Percentiles rank a stretch among this genome's conserved stretches.
phyloP scores from a whole-genome alignment of 1,140 invertebrate species.

The Pemphigus obesinymphae region DNA sequence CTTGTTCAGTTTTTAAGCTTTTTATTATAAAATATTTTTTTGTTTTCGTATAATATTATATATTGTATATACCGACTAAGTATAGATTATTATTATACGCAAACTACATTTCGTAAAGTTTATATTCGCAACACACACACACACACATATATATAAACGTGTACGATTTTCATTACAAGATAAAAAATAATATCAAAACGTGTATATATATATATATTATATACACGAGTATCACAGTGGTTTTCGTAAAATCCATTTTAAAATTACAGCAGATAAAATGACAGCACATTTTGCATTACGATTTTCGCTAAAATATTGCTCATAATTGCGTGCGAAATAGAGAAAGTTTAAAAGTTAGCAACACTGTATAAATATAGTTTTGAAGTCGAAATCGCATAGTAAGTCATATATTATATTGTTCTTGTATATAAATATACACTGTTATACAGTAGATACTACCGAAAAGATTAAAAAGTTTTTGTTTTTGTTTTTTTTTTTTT shows the following conservation, averaged over 20 bases:
- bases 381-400: background rate
- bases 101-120: conserved; percentile 2
- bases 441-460: background rate
- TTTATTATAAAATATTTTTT: background rate
- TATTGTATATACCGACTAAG: background rate
- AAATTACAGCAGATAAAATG: conserved; percentile 8
- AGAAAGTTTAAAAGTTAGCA: conserved; percentile 23
- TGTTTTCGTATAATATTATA: background rate
- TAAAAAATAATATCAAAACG: conserved; percentile 17
- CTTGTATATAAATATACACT: background rate
- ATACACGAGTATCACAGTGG: background rate
- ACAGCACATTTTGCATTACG: background rate
- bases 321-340: conserved; percentile 4
- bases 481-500: background rate
- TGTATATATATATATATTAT: background rate
- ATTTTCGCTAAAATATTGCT: background rate
- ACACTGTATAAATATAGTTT: background rate
- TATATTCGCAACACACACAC: background rate
- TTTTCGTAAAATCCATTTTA: background rate
- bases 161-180: conserved; percentile 10
- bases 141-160: background rate
- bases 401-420: background rate
- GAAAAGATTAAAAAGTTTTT: background rate
- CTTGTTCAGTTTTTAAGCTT: background rate
- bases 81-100: background rate